Conservation (phyloP, 2,888 invertebrate species). For the Lepidochrysops patricia region DNA sequence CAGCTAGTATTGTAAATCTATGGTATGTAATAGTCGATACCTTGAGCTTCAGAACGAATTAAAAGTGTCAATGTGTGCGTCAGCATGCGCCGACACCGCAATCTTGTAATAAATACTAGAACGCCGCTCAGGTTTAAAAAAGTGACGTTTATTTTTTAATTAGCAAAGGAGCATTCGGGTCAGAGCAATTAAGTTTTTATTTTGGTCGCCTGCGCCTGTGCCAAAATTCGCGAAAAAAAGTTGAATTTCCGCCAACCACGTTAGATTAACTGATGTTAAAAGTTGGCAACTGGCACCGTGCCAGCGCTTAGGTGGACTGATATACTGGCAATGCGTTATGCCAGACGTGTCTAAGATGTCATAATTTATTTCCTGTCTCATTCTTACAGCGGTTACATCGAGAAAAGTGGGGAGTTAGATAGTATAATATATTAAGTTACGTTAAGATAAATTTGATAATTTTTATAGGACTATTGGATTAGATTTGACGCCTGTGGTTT, state of each 20-base stretch:
- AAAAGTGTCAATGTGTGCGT: too few species aligned
- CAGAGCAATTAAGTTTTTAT: slow-evolving; percentile 61
- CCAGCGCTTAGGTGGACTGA: slow-evolving; percentile 36
- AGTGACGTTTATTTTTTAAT: slow-evolving; percentile 43
- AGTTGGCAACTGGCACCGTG: slow-evolving; percentile 41
- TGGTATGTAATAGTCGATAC: too few species aligned
- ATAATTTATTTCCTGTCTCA: neutral
- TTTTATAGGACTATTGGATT: too few species aligned
- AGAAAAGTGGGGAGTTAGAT: too few species aligned
- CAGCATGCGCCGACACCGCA: too few species aligned
- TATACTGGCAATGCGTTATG: slow-evolving; percentile 31
- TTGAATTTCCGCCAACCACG: slow-evolving; percentile 54
- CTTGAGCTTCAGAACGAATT: too few species aligned
- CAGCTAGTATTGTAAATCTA: too few species aligned
- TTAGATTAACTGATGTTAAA: slow-evolving; percentile 66
- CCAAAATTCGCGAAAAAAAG: slow-evolving; percentile 58
- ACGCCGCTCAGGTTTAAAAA: too few species aligned
- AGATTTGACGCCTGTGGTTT: too few species aligned
- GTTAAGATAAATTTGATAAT: too few species aligned
- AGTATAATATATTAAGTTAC: too few species aligned
- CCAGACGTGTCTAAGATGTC: neutral
- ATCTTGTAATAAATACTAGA: too few species aligned
- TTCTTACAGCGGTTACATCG: neutral
- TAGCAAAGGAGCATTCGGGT: slow-evolving; percentile 50
- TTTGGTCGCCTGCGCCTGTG: slow-evolving; percentile 43